Evolutionary conservation across 2,797 vertebrate species (phyloP), one percentile per base, ranked within the genome.

Genomic region (Myripristis jacobus): DNA sequence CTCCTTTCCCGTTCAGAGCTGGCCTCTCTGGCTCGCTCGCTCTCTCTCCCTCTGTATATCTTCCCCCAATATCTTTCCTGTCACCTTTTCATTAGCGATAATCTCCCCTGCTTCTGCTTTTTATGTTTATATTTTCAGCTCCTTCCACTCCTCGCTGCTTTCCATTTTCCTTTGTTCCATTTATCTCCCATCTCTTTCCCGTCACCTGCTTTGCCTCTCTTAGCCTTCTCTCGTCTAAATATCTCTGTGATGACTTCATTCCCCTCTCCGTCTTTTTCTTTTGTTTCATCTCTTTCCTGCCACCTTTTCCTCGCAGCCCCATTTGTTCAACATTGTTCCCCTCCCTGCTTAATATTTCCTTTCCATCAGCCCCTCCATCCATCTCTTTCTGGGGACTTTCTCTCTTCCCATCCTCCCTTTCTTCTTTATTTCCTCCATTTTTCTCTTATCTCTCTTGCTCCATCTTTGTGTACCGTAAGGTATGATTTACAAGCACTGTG

Each of bases 181-280:
- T 59, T 53, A 16, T 11, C 12, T 29, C 53, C 65, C 77, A 29
- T 82, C 89, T 88, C 84, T 55, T 73, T 81, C 18, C 0, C 75
- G 61, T 89, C 83, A 77, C 55, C n/a, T 60, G 41, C 56, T 73
- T 81, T 16, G 9, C 58, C 85, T 69, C 85, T 73, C 86, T 86
- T 74, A 82, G 81, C 54, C 22, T 62, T 44, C 72, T 1, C 13
- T 10, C 47, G 48, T 70, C 62, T 58, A 52, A 63, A 77, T 70
- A 66, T 67, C 53, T 54, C 31, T 16, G 21, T 44, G 34, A 21
- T 13, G 52, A 7, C 34, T 8, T 36, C 34, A 4, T 10, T 36
- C 34, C 34, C 34, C 5, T 31, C 34, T 6, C 4, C 8, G 6
- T 10, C 24, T 22, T 12, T 15, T 5, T 53, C 61, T 51, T 70